Evolutionary conservation across 1,140 invertebrate species (phyloP), one percentile per base, ranked within the genome.

Genomic region (Drosophila repletoides): DNA sequence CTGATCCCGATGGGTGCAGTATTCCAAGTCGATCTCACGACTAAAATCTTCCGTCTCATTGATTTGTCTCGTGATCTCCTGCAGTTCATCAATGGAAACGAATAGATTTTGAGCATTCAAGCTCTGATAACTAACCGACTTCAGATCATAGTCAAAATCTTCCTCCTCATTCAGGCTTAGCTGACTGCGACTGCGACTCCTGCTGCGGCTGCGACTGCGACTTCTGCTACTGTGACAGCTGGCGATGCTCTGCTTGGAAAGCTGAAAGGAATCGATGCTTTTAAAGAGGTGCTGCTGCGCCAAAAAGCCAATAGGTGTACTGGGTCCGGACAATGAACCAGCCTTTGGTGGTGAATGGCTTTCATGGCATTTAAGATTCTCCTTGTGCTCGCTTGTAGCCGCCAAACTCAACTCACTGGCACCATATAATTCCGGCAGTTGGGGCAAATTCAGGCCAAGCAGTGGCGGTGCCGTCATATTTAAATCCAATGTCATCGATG

Each of bases 1-100:
- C 28, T 90, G 88, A 56, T 90, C 89, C 2, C 89, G 58, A 63
- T 90, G 89, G 3, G 64, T 72, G 43, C 89, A 90, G 55, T 90
- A 90, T 49, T 90, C 89, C 33, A 90, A 45, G 43, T 90, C 89
- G 10, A 90, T 88, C 17, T 89, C 88, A 0, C 76, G 63, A 46
- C 58, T 83, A 7, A 90, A 90, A 10, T 90, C 86, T 43, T 90
- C 89, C 5, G 89, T 74, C 53, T 90, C 89, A 19, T 90, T 90
- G 6, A 90, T 90, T 40, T 90, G 89, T 1, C 83, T 48, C 0
- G 88, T 80, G 0, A 90, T 77, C 52, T 90, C 89, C 36, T 90
- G 88, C 34, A 90, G 73, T 49, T 90, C 89, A 24, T 90, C 88
- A n/a, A 90, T 90, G 17, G 89, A 90, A 1, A 90, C 75, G 7